Conservation (phyloP, 23 tunicate genomes). For the Botrylloides violaceus region DNA sequence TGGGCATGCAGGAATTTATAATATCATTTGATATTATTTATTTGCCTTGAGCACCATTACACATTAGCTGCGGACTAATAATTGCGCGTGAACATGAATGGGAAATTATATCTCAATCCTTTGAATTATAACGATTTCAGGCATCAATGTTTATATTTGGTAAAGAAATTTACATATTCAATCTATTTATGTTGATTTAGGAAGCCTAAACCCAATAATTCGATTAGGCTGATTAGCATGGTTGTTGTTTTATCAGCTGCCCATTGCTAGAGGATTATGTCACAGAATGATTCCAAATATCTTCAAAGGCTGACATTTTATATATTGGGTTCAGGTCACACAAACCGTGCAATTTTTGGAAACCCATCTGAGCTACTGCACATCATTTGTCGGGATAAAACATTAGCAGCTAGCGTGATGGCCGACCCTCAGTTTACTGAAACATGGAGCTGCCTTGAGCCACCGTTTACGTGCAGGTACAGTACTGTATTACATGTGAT, state of each 20-base stretch:
- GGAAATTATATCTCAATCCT: background rate
- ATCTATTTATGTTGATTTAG: background rate
- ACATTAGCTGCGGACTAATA: background rate
- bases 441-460: background rate
- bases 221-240: no score
- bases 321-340: no score
- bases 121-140: background rate
- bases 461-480: conserved; percentile 30
- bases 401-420: conserved; percentile 7
- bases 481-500: background rate
- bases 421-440: background rate
- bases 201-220: background rate
- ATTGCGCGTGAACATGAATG: background rate
- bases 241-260: no score
- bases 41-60: background rate
- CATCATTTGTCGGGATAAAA: background rate
- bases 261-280: no score
- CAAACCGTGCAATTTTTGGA: background rate
- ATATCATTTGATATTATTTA: background rate
- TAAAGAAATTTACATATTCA: background rate
- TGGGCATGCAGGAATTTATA: background rate
- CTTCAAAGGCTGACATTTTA: no score
- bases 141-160: background rate
- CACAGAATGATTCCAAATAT: no score
- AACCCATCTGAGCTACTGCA: background rate